phyloP scores from a whole-genome alignment of 2,888 invertebrate genomes.

The Acrobasis consociella region DNA sequence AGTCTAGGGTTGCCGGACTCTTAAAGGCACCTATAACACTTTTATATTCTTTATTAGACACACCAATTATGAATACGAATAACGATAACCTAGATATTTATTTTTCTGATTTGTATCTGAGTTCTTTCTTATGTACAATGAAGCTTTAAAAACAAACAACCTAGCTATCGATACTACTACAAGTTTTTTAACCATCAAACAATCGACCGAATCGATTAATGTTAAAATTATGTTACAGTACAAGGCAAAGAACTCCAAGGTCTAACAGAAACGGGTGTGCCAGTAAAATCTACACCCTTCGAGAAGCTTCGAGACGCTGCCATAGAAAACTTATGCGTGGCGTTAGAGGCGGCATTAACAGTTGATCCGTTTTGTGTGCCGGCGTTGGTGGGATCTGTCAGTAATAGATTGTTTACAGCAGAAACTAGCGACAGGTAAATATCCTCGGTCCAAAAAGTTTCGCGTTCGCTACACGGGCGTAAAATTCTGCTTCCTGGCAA shows the following conservation, averaged over 20 bases:
- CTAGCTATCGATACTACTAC: too few species aligned
- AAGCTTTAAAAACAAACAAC: too few species aligned
- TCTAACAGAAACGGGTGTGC: slow-evolving; percentile 77
- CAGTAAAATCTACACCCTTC: slow-evolving; percentile 86
- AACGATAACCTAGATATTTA: too few species aligned
- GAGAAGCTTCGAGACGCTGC: slow-evolving; percentile 97
- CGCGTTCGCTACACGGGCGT: too few species aligned
- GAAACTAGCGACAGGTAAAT: slow-evolving; percentile 91
- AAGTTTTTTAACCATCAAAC: too few species aligned
- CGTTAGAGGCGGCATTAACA: slow-evolving; percentile 93
- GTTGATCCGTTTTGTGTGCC: slow-evolving; percentile 97
- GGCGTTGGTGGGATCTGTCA: slow-evolving; percentile 97
- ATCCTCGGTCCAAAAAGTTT: not conserved
- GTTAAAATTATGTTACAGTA: slow-evolving; percentile 58
- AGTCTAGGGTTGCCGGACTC: too few species aligned
- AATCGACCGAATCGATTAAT: not conserved
- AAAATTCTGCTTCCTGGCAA: too few species aligned
- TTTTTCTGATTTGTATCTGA: too few species aligned
- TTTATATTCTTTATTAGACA: too few species aligned
- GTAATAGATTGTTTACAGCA: slow-evolving; percentile 96
- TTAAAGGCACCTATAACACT: too few species aligned
- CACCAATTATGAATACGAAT: too few species aligned
- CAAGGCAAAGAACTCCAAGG: slow-evolving; percentile 86
- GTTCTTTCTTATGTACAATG: too few species aligned
- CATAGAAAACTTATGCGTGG: slow-evolving; percentile 97